Conservation (phyloP, 2,888 invertebrate species). For the Deilephila elpenor region DNA sequence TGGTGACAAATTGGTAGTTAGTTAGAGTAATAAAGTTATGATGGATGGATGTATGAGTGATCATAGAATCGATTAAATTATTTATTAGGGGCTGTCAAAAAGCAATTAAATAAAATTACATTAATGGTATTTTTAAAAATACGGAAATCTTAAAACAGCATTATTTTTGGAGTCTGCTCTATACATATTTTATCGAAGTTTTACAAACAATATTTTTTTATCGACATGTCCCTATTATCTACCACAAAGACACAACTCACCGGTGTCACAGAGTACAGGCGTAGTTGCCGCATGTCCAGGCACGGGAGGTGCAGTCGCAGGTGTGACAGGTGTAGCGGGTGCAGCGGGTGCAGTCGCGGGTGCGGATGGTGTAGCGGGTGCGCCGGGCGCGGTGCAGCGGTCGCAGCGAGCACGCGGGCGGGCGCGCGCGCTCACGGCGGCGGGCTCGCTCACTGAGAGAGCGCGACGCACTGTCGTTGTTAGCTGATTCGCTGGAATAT, state of each 20-base stretch:
- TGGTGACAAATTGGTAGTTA: background rate
- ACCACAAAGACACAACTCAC: background rate
- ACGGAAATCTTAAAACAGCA: too few relatives aligned
- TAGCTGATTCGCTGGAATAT: constrained; percentile 62
- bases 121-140: too few relatives aligned
- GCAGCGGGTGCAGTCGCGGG: background rate
- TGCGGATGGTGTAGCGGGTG: background rate
- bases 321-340: constrained; percentile 7
- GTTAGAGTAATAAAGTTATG: too few relatives aligned
- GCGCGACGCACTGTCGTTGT: constrained; percentile 63
- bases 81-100: too few relatives aligned
- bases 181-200: too few relatives aligned
- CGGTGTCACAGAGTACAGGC: constrained; percentile 29
- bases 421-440: constrained; percentile 57
- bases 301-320: background rate
- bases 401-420: constrained; percentile 40
- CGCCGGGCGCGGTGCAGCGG: constrained; percentile 61
- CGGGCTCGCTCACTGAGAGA: constrained; percentile 59
- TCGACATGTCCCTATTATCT: too few relatives aligned
- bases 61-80: too few relatives aligned
- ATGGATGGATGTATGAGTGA: too few relatives aligned
- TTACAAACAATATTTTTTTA: too few relatives aligned
- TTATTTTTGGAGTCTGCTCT: too few relatives aligned
- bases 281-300: background rate
- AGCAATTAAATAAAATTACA: too few relatives aligned